Conservation (phyloP, 2,797 vertebrate species). For the Tapera naevia region DNA sequence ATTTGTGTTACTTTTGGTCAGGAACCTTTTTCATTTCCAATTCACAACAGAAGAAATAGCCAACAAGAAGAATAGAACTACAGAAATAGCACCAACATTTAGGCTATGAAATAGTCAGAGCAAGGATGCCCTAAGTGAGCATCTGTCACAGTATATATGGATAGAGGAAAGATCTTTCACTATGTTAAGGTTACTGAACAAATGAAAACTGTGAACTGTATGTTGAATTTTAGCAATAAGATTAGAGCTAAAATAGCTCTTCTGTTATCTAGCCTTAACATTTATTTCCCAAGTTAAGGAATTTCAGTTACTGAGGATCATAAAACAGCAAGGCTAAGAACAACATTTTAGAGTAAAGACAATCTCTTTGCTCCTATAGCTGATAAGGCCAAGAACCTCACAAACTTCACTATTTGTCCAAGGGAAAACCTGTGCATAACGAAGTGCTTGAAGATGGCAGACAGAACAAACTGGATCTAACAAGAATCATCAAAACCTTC, state of each 20-base stretch:
- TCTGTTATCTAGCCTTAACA: background rate
- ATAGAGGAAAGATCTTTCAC: background rate
- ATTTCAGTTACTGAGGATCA: background rate
- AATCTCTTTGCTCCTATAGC: background rate
- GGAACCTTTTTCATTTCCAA: background rate
- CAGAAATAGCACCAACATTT: background rate
- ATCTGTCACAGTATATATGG: background rate
- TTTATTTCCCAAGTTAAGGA: background rate
- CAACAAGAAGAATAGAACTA: background rate
- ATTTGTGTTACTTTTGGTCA: background rate
- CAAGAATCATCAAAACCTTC: slow-evolving; percentile 81
- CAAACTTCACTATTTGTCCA: slow-evolving; percentile 8
- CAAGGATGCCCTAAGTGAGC: background rate
- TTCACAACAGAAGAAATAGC: background rate
- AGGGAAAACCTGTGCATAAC: slow-evolving; percentile 79
- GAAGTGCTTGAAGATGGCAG: slow-evolving; percentile 78
- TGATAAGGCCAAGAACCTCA: background rate
- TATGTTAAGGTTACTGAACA: background rate
- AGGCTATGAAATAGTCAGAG: background rate
- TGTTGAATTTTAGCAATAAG: background rate
- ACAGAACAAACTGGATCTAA: slow-evolving; percentile 67
- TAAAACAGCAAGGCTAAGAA: background rate
- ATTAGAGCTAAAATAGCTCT: too few relatives aligned
- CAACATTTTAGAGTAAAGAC: background rate
- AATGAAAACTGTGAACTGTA: background rate